Conservation (phyloP, 2,888 invertebrate species). For the Epinotia ramella region DNA sequence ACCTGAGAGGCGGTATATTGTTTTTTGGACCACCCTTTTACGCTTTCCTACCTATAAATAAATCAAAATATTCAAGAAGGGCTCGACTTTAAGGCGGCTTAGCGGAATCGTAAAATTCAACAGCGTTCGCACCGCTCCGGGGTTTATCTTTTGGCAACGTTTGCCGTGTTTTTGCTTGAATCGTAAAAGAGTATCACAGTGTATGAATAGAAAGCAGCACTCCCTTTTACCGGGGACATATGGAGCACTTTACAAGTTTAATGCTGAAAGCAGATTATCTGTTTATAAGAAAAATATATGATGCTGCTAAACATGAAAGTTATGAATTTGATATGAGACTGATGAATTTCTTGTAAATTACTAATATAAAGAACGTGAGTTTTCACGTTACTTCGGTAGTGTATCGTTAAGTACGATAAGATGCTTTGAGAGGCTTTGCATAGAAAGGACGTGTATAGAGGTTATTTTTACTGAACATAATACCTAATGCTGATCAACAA, state of each 20-base stretch:
- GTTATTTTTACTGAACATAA: neutral
- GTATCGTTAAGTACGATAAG: no score
- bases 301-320: slow-evolving; percentile 50
- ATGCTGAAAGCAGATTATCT: slow-evolving; percentile 76
- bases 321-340: slow-evolving; percentile 37
- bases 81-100: slow-evolving; percentile 84
- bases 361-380: neutral
- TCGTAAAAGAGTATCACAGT: slow-evolving; percentile 82
- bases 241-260: slow-evolving; percentile 76
- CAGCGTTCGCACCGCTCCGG: slow-evolving; percentile 77
- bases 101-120: slow-evolving; percentile 85
- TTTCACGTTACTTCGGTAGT: neutral
- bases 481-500: neutral
- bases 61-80: slow-evolving; percentile 85
- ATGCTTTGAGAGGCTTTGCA: no score
- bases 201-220: slow-evolving; percentile 80
- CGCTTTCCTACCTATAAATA: slow-evolving; percentile 83
- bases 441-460: no score
- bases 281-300: slow-evolving; percentile 61
- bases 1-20: slow-evolving; percentile 77
- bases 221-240: slow-evolving; percentile 77
- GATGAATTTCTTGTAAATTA: slow-evolving; percentile 8
- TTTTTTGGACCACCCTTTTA: slow-evolving; percentile 82
- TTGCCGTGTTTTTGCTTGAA: slow-evolving; percentile 80
- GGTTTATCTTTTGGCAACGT: slow-evolving; percentile 80